Evolutionary conservation across 2,797 vertebrate genomes (phyloP).

Genomic region (Thalassophryne amazonica): DNA sequence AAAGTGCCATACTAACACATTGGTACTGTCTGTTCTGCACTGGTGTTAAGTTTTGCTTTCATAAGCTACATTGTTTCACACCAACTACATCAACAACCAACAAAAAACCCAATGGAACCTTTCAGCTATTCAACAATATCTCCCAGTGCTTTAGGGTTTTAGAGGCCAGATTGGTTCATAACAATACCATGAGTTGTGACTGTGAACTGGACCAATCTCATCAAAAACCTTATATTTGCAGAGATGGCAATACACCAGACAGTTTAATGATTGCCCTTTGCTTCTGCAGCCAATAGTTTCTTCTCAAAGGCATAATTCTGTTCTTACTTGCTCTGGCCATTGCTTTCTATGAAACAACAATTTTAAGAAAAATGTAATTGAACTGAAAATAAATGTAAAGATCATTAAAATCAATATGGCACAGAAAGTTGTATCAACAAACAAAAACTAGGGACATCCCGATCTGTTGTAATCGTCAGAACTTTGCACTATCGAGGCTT

Average conservation of each 20-base stretch:
- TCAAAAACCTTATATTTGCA: too few relatives aligned
- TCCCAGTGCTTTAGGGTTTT: conserved; percentile 17
- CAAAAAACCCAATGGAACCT: not conserved
- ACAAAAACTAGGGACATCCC: too few relatives aligned
- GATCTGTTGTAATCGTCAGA: too few relatives aligned
- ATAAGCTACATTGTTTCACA: too few relatives aligned
- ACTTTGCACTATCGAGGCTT: too few relatives aligned
- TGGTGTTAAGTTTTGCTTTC: not conserved
- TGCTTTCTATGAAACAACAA: not conserved
- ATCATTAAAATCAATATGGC: not conserved
- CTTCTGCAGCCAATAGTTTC: conserved; percentile 24
- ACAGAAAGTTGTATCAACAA: too few relatives aligned
- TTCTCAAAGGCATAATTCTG: conserved; percentile 49
- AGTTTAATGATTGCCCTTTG: conserved; percentile 41
- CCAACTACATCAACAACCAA: too few relatives aligned
- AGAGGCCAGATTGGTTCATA: conserved; percentile 36
- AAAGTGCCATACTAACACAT: too few relatives aligned
- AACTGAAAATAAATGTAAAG: not conserved
- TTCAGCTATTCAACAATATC: not conserved
- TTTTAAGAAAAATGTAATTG: not conserved
- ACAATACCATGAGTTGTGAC: conserved; percentile 24
- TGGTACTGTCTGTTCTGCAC: not conserved
- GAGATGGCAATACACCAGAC: conserved; percentile 44
- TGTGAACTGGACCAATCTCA: conserved; percentile 27
- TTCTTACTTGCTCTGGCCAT: conserved; percentile 54